Evolutionary conservation across 2,888 invertebrate genomes (phyloP).

Genomic region (Junonia oenone): DNA sequence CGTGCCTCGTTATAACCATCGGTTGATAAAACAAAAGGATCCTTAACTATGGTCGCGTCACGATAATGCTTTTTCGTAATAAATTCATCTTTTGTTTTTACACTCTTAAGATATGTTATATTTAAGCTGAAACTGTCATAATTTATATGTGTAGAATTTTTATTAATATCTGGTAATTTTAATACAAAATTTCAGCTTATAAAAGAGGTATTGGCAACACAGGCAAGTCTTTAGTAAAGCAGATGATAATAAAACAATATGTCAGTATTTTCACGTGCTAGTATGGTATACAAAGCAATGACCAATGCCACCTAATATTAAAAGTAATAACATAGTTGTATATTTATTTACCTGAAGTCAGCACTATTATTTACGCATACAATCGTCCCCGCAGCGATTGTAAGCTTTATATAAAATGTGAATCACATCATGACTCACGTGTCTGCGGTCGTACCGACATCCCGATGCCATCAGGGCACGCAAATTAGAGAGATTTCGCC

Average conservation of each 20-base stretch:
- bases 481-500: conserved; percentile 16
- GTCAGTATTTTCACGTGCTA: no score
- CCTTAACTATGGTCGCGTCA: conserved; percentile 3
- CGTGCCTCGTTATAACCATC: conserved; percentile 19
- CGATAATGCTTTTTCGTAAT: neutral
- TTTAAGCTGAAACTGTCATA: neutral
- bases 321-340: conserved; percentile 6
- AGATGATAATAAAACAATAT: no score
- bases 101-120: no score
- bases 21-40: conserved; percentile 16
- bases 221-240: no score
- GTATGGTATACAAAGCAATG: no score
- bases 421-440: conserved; percentile 26
- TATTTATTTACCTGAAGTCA: conserved; percentile 9
- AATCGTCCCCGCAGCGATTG: conserved; percentile 16
- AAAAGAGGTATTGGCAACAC: no score
- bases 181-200: no score
- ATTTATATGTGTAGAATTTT: no score
- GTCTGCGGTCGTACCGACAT: conserved; percentile 23
- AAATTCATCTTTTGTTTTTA: neutral
- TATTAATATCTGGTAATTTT: no score
- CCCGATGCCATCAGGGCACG: conserved; percentile 21
- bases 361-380: conserved; percentile 15
- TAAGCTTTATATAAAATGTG: conserved; percentile 23
- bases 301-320: no score